Evolutionary conservation across 2,113 vertebrate genomes (phyloP), one percentile per base, ranked within the genome.

Genomic region (Motacilla tschutschensis): DNA sequence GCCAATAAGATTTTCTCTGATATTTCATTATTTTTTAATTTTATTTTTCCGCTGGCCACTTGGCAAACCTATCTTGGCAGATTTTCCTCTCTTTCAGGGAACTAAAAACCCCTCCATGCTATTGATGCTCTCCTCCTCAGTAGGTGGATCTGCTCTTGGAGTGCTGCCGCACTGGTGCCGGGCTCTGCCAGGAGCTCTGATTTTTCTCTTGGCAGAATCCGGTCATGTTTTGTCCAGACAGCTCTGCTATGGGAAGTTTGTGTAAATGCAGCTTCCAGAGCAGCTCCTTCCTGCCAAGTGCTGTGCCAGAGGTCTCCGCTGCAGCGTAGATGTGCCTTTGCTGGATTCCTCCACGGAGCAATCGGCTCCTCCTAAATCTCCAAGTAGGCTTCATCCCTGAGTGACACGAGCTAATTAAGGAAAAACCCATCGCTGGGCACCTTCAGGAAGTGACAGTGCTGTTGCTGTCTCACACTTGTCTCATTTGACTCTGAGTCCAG

Each of bases 171-270:
- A 1, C 83, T 58, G 74, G 90, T 33, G 5, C 12, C 1, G 12
- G 65, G 70, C 74, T 67, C 46, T 83, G 91, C 91, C 88, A 92
- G 80, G 21, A 31, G 10, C 72, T 63, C 63, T 62, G 79, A 72
- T 85, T 91, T 72, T 82, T 50, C 64, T 81, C 63, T 71, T 95
- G 92, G 94, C 91, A 95, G 86, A 87, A 83, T 50, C 33, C 1
- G 10, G 38, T 26, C 5, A 5, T 91, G 88, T 95, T 93, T 88
- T 92, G 92, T 91, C 94, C 94, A 85, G 92, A 90, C 88, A 94
- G 83, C 78, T 88, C 88, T 75, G 78, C 88, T 83, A 33, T 71
- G 91, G 84, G 94, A 91, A 91, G 88, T 79, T 78, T 78, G 83
- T 91, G 80, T 91, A 75, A 90, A 89, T 0, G 58, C 83, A 81